Evolutionary conservation across 2,888 invertebrate species (phyloP), one percentile per base, ranked within the genome.

Genomic region (Sinotaia quadrata): DNA sequence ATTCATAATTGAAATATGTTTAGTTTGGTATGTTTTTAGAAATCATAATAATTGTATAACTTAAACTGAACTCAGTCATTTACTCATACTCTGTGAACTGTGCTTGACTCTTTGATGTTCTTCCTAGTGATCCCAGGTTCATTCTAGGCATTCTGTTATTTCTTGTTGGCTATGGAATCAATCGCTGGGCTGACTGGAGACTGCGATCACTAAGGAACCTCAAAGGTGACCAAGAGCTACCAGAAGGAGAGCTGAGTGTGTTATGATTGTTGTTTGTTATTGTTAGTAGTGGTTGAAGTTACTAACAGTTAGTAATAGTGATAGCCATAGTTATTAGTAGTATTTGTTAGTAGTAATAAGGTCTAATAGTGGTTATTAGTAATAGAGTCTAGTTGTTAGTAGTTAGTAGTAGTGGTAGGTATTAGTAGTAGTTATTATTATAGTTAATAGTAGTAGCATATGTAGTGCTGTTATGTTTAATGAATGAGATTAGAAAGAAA

Each of bases 61-160:
- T 12, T 10, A 51, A 21, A n/a, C n/a, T n/a, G n/a, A n/a, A n/a
- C n/a, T n/a, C n/a, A n/a, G n/a, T n/a, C n/a, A n/a, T n/a, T n/a
- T n/a, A n/a, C n/a, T n/a, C n/a, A n/a, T n/a, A n/a, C n/a, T n/a
- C n/a, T n/a, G n/a, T n/a, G n/a, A n/a, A n/a, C n/a, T 21, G 21
- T n/a, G 10, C 12, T 52, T 21, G 24, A n/a, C 12, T n/a, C 10
- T 52, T 21, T n/a, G n/a, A n/a, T n/a, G n/a, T 66, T 41, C 56
- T 44, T 75, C 78, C 36, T 75, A 82, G 82, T 78, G 82, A 82
- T 68, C 80, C 80, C 4, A 68, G 82, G 52, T 82, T 82, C 59
- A 75, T 81, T 8, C 21, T 79, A 7, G 82, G 82, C 10, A 49
- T 81, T 4, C 1, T 82, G 10, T 31, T 82, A 18, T 82, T 69